Evolutionary conservation across 2,113 vertebrate species (phyloP).

Genomic region (Willisornis vidua): DNA sequence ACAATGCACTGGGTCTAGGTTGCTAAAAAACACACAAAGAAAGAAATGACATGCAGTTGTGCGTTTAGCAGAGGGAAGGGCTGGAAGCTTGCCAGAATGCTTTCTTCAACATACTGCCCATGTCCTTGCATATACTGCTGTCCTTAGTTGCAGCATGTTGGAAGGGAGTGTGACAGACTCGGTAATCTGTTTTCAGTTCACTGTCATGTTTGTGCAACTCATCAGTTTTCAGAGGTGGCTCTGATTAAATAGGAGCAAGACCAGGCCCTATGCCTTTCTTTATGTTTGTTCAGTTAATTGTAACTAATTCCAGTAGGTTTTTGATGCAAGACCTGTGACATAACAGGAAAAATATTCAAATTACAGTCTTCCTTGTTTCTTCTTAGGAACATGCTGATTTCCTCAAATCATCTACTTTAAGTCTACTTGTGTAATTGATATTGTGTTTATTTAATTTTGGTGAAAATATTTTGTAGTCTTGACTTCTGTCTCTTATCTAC

Average conservation of each 20-base stretch:
- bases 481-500: neutral
- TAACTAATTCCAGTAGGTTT: neutral
- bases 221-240: neutral
- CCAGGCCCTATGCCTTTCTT: neutral
- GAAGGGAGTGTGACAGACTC: neutral
- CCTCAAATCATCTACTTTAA: neutral
- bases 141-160: neutral
- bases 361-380: neutral
- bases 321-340: neutral
- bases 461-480: neutral
- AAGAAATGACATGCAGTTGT: neutral
- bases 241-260: neutral
- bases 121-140: neutral
- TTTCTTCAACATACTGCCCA: neutral
- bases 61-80: constrained; percentile 26
- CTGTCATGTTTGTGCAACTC: neutral
- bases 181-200: neutral
- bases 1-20: neutral
- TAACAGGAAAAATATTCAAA: neutral
- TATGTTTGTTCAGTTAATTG: neutral
- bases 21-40: neutral
- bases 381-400: neutral
- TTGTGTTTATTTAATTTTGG: neutral
- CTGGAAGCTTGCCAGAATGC: neutral
- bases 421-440: neutral